phyloP scores from a whole-genome alignment of 2,113 vertebrate genomes.

The Campylomormyrus numenius region DNA sequence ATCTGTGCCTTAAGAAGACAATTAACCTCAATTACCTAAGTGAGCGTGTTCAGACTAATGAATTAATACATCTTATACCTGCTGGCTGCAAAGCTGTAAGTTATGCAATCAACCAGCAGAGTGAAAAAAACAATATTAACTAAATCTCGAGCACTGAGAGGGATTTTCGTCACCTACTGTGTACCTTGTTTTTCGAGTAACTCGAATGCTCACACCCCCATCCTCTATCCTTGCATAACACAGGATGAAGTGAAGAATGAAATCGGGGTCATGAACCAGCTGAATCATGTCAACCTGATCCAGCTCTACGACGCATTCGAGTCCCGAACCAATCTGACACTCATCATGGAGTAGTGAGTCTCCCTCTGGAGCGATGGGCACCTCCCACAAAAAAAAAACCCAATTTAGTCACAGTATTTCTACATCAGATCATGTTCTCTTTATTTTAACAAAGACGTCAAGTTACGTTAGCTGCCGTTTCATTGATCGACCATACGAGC shows the following conservation, averaged over 20 bases:
- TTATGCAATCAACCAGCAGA: background rate
- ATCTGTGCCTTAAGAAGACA: background rate
- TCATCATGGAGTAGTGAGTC: conserved; percentile 85
- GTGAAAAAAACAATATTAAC: background rate
- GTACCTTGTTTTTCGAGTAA: background rate
- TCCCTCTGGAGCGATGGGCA: background rate
- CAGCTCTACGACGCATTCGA: conserved; percentile 88
- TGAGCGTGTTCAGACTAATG: background rate
- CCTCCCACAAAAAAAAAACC: background rate
- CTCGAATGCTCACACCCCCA: background rate
- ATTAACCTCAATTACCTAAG: background rate
- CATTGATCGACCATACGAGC: background rate
- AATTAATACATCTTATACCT: background rate
- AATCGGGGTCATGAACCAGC: conserved; percentile 81
- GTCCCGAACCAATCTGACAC: conserved; percentile 67
- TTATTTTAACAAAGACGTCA: background rate
- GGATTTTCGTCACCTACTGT: background rate
- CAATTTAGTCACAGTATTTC: background rate
- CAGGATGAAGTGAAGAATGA: conserved; percentile 86
- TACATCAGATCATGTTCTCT: background rate
- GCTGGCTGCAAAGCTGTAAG: background rate
- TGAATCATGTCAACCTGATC: conserved; percentile 77
- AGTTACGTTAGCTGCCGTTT: background rate
- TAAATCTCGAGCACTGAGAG: background rate
- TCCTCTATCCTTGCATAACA: background rate